These are phyloP conservation scores for Syrmaticus mikado DNA, from an alignment of 2,113 vertebrate genomes.

Conservation along the genomic window DNA sequence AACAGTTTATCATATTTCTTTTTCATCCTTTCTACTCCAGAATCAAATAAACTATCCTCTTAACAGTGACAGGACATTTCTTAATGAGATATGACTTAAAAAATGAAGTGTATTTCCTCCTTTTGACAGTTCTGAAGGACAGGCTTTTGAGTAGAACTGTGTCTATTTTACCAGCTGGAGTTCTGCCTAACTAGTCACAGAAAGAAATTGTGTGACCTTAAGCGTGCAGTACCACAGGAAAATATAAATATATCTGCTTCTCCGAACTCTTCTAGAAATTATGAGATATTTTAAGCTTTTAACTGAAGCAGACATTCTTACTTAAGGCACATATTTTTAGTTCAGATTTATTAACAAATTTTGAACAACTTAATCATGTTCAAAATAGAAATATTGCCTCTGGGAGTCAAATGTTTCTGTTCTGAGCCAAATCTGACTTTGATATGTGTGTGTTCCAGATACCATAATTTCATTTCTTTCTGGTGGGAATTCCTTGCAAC, in stretches of 20 bases:
- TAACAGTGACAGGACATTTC: background rate
- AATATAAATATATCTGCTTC: background rate
- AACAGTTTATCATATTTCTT: background rate
- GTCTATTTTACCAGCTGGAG: background rate
- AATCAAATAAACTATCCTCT: background rate
- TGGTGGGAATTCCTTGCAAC: constrained; percentile 63
- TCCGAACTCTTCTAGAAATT: background rate
- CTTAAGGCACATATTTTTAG: constrained; percentile 43
- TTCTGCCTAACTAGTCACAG: background rate
- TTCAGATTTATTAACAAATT: constrained; percentile 72
- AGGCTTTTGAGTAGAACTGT: background rate
- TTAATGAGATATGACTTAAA: background rate
- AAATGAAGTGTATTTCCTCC: background rate
- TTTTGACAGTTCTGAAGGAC: background rate
- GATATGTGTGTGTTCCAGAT: constrained; percentile 45
- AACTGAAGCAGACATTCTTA: background rate
- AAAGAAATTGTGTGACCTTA: background rate
- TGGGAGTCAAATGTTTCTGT: constrained; percentile 60
- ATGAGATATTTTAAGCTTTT: constrained; percentile 1
- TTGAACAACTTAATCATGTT: constrained; percentile 63
- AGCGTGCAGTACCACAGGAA: background rate
- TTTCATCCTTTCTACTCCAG: background rate
- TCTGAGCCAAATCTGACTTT: constrained; percentile 56
- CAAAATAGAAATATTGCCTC: constrained; percentile 66
- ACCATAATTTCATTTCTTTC: constrained; percentile 33